Conservation (phyloP, 2,797 vertebrate species). For the Lemur catta region DNA sequence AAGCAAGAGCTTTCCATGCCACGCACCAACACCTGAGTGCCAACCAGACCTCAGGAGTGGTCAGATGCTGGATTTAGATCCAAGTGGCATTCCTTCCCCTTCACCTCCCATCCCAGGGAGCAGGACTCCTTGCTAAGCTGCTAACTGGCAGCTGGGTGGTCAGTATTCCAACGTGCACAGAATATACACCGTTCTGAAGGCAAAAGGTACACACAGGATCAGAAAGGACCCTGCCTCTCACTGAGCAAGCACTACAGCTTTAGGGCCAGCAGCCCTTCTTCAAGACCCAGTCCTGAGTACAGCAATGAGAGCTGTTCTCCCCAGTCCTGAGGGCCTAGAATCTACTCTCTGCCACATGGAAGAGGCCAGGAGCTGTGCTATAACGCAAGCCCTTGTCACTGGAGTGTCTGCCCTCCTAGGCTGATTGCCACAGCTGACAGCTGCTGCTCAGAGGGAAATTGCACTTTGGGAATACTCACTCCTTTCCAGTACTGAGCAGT, state of each 20-base stretch:
- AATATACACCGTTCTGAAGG: conserved; percentile 23
- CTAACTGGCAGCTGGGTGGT: not conserved
- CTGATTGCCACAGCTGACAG: not conserved
- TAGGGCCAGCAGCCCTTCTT: not conserved
- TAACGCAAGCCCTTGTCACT: not conserved
- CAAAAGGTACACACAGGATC: not conserved
- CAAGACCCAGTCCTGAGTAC: conserved; percentile 27
- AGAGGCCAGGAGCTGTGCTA: not conserved
- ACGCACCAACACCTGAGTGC: not conserved
- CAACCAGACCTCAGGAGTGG: not conserved
- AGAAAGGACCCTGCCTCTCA: not conserved
- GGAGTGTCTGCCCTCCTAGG: not conserved
- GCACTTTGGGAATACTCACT: not conserved
- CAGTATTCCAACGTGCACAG: not conserved
- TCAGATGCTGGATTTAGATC: not conserved
- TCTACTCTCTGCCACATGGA: not conserved
- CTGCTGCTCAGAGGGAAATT: not conserved
- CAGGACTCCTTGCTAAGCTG: not conserved
- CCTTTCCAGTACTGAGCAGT: not conserved
- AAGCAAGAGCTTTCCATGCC: not conserved
- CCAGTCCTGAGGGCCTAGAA: not conserved
- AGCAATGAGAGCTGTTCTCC: not conserved
- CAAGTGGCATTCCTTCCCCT: not conserved
- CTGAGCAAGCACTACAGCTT: not conserved
- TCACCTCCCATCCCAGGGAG: not conserved